These are phyloP conservation scores for Melikaiella ostensackeni DNA, from an alignment of 2,888 invertebrate species.

Conservation along the genomic window DNA sequence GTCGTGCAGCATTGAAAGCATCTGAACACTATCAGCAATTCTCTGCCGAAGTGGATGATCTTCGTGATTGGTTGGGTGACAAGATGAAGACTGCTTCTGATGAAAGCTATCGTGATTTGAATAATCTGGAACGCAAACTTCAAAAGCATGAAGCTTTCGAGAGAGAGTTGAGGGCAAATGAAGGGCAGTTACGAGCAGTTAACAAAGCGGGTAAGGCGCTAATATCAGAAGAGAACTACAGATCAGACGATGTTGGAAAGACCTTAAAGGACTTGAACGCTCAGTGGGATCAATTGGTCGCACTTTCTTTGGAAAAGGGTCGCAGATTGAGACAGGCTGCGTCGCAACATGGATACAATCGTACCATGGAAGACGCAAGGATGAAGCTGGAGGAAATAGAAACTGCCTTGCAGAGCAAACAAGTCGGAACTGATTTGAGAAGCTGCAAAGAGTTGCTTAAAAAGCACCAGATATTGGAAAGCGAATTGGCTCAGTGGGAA, in stretches of 20 bases:
- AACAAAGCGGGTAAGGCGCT: conserved; percentile 88
- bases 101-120: conserved; percentile 94
- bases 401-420: conserved; percentile 86
- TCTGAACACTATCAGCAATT: conserved; percentile 96
- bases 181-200: conserved; percentile 92
- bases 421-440: conserved; percentile 92
- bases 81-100: conserved; percentile 95
- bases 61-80: conserved; percentile 93
- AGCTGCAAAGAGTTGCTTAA: conserved; percentile 94
- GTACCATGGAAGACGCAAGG: conserved; percentile 93
- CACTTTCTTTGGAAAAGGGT: conserved; percentile 84
- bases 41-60: conserved; percentile 93
- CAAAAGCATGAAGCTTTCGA: conserved; percentile 99
- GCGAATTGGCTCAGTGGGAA: conserved; percentile 91
- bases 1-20: conserved; percentile 87
- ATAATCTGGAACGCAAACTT: conserved; percentile 92
- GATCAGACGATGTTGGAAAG: conserved; percentile 83
- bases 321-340: conserved; percentile 92
- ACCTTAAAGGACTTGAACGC: conserved; percentile 85
- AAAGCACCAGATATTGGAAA: conserved; percentile 92
- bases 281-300: conserved; percentile 87
- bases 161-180: conserved; percentile 95
- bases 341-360: conserved; percentile 87
- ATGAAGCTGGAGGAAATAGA: conserved; percentile 92
- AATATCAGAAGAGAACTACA: conserved; percentile 85